Evolutionary conservation across 2,113 vertebrate genomes (phyloP).

Genomic region (Bagarius yarrelli): DNA sequence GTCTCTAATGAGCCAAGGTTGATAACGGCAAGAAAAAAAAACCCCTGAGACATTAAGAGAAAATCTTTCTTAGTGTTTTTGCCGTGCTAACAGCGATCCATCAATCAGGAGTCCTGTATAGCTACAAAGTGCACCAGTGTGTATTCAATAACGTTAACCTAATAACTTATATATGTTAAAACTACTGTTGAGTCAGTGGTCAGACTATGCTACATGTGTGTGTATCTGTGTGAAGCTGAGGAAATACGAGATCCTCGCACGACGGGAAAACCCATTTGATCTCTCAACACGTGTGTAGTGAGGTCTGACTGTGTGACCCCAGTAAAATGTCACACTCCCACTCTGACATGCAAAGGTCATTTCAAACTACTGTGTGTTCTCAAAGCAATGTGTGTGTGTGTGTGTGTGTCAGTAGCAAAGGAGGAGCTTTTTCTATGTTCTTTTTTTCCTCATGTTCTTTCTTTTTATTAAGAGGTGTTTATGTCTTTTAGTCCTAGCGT

Average conservation of each 20-base stretch:
- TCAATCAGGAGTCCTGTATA: background rate
- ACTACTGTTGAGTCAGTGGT: background rate
- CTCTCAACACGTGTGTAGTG: background rate
- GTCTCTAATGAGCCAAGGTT: background rate
- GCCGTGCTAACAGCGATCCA: background rate
- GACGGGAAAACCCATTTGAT: background rate
- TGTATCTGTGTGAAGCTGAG: background rate
- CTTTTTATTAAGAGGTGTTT: no score
- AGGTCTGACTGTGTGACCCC: conserved; percentile 14
- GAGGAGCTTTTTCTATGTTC: background rate
- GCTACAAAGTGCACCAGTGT: background rate
- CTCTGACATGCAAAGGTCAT: conserved; percentile 23
- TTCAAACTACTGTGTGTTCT: background rate
- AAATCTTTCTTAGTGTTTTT: background rate
- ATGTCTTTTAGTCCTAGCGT: no score
- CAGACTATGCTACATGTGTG: background rate
- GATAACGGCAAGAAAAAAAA: background rate
- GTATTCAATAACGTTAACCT: background rate
- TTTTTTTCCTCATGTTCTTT: no score
- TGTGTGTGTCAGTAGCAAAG: background rate
- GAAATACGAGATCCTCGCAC: background rate
- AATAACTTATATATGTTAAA: background rate
- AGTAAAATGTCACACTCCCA: conserved; percentile 2
- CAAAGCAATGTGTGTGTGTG: background rate
- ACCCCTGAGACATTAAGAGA: background rate